Percentiles rank a stretch among this genome's conserved stretches.
phyloP scores from a whole-genome alignment of 2,113 vertebrate genomes.

The Oreochromis aureus region DNA sequence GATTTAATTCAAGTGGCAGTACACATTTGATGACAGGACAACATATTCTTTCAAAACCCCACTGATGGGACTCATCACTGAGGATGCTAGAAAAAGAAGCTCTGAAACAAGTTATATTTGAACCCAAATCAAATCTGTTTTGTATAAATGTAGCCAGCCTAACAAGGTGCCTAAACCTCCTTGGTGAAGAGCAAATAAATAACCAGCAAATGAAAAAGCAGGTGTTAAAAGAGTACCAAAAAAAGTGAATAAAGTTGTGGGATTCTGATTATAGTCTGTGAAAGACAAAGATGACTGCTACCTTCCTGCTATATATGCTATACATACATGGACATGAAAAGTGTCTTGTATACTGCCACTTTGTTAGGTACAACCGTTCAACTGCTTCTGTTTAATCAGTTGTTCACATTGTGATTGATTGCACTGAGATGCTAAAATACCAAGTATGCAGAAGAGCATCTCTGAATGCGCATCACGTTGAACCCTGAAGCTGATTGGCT shows the following conservation, averaged over 20 bases:
- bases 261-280: neutral
- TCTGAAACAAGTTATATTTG: neutral
- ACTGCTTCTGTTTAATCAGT: neutral
- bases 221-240: rapidly evolving
- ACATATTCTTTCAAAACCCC: neutral
- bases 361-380: rapidly evolving
- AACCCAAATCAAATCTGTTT: neutral
- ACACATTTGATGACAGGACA: neutral
- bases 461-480: neutral
- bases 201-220: neutral
- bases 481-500: neutral
- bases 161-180: neutral
- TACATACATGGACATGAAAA: neutral
- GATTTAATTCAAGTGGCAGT: neutral
- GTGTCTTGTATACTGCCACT: neutral
- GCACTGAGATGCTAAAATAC: neutral
- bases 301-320: neutral
- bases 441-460: neutral
- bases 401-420: rapidly evolving
- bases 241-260: neutral
- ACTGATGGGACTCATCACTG: neutral
- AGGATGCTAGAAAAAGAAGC: neutral
- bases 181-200: neutral
- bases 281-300: neutral
- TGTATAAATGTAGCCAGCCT: neutral